Conservation (phyloP, 53 echinoderm and acorn worm genomes). For the Astropecten irregularis region DNA sequence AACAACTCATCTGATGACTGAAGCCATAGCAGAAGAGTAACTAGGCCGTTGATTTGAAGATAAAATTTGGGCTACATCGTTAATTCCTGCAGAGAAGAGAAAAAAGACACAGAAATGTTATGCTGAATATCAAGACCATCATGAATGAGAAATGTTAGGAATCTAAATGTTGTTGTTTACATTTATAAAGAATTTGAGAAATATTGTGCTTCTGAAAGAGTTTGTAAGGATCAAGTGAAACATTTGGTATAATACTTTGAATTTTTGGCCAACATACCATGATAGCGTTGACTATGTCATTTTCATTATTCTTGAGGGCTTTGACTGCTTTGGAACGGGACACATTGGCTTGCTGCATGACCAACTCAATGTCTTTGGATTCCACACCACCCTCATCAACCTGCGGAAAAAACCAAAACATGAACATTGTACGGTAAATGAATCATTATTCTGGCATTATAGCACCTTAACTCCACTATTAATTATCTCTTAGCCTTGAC, state of each 20-base stretch:
- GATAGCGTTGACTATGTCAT: conserved; percentile 98
- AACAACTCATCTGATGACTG: conserved; percentile 26
- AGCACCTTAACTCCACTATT: too few species aligned
- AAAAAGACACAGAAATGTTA: too few species aligned
- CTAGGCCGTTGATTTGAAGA: neutral
- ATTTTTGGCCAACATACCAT: too few species aligned
- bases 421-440: neutral
- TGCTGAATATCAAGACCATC: too few species aligned
- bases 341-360: conserved; percentile 84
- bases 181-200: too few species aligned
- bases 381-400: conserved; percentile 80
- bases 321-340: conserved; percentile 78
- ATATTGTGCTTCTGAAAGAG: too few species aligned
- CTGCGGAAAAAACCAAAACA: conserved; percentile 46
- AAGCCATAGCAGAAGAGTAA: neutral
- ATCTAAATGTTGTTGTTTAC: too few species aligned
- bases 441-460: too few species aligned
- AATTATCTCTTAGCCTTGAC: too few species aligned
- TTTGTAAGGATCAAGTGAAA: too few species aligned
- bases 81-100: conserved; percentile 46
- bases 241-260: too few species aligned
- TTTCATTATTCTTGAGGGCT: conserved; percentile 90
- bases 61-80: conserved; percentile 26
- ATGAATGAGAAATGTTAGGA: too few species aligned
- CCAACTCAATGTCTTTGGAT: conserved; percentile 90